Conservation (phyloP, 2,113 vertebrate species). For the Sander lucioperca region DNA sequence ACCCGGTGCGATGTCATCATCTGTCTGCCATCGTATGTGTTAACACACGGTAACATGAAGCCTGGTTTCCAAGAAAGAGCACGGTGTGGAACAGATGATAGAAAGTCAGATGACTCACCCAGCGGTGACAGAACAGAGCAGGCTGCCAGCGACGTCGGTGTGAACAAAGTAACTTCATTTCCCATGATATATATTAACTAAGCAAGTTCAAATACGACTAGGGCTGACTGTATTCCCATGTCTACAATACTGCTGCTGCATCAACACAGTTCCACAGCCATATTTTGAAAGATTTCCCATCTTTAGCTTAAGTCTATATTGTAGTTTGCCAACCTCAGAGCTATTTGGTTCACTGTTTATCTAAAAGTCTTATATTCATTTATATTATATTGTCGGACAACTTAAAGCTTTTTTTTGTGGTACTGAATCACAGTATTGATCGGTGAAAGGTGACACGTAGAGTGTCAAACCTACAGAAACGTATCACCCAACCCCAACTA, state of each 20-base stretch:
- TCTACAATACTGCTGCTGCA: not conserved
- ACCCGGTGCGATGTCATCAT: constrained; percentile 31
- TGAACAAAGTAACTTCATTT: constrained; percentile 7
- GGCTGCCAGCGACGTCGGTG: not conserved
- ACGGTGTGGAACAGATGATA: constrained; percentile 35
- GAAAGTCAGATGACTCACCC: constrained; percentile 45
- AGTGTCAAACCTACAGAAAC: no score
- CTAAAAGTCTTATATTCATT: not conserved
- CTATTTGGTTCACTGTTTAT: not conserved
- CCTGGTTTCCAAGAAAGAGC: constrained; percentile 44
- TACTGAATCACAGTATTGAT: no score
- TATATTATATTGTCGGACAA: not conserved
- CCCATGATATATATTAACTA: constrained; percentile 2
- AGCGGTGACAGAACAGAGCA: constrained; percentile 22
- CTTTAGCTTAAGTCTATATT: not conserved
- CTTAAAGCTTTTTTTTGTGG: not conserved
- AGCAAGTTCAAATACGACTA: not conserved
- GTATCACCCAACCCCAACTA: no score
- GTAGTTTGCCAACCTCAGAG: not conserved
- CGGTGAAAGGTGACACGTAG: not conserved
- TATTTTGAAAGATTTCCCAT: not conserved
- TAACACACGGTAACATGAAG: constrained; percentile 39
- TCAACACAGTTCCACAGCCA: not conserved
- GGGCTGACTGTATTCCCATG: not conserved
- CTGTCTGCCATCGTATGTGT: constrained; percentile 24